These are phyloP conservation scores for Oreotrochilus melanogaster DNA, from an alignment of 2,113 vertebrate species.

Conservation along the genomic window DNA sequence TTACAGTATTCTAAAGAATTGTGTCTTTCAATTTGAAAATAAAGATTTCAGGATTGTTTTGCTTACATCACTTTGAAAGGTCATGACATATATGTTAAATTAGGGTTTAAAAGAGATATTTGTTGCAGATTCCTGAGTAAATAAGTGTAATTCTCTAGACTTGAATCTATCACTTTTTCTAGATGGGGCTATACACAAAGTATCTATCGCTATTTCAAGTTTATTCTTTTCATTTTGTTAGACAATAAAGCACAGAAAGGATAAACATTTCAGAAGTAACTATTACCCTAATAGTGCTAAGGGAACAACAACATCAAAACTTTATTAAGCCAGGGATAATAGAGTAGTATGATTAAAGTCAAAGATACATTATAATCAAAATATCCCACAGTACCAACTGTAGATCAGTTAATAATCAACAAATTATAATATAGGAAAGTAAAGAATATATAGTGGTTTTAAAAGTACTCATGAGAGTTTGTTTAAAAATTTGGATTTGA, in stretches of 20 bases:
- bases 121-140: not conserved
- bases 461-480: not conserved
- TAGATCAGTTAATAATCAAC: slow-evolving; percentile 5
- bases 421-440: not conserved
- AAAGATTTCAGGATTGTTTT: not conserved
- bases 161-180: not conserved
- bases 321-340: not conserved
- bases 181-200: not conserved
- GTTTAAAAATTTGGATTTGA: not conserved
- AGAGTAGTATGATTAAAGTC: not conserved
- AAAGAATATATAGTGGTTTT: not conserved
- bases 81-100: not conserved
- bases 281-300: not conserved
- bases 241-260: not conserved
- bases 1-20: not conserved
- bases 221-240: not conserved
- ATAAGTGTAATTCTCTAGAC: not conserved
- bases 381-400: not conserved
- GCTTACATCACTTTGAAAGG: not conserved
- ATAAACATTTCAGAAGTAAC: not conserved
- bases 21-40: not conserved
- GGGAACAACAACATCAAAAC: not conserved
- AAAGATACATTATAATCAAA: not conserved
- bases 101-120: not conserved
- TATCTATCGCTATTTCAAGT: not conserved